These are phyloP conservation scores for Cyrtodaria siliqua DNA, from an alignment of 2,888 invertebrate species.

Conservation along the genomic window DNA sequence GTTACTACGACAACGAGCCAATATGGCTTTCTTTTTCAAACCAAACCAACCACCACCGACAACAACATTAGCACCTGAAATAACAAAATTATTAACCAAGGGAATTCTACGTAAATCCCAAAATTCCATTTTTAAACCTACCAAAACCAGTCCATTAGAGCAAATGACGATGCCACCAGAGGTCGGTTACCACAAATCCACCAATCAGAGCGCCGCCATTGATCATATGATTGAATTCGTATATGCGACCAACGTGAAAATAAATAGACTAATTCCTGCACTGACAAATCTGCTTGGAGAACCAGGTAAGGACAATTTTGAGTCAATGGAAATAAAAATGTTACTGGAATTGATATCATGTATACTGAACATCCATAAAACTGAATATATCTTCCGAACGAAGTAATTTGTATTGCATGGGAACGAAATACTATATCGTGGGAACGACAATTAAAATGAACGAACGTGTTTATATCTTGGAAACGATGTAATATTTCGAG, in stretches of 20 bases:
- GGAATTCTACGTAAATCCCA: neutral
- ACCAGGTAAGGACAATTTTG: conserved; percentile 72
- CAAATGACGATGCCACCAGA: neutral
- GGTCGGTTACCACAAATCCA: neutral
- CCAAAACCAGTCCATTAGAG: neutral
- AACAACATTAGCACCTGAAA: neutral
- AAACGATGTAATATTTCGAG: too few species aligned
- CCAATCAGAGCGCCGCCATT: conserved; percentile 16
- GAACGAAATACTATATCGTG: too few species aligned
- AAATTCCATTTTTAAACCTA: neutral
- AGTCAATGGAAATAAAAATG: too few species aligned
- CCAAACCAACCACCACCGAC: conserved; percentile 1
- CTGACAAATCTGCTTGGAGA: conserved; percentile 76
- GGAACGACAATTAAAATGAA: too few species aligned
- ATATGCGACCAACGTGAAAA: conserved; percentile 67
- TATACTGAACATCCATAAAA: too few species aligned
- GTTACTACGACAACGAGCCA: conserved; percentile 26
- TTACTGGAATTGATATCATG: too few species aligned
- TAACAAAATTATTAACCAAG: neutral
- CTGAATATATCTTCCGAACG: too few species aligned
- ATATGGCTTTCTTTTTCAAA: conserved; percentile 42
- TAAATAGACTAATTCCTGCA: conserved; percentile 73
- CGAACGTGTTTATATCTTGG: too few species aligned
- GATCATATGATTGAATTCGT: conserved; percentile 65
- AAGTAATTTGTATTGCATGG: too few species aligned